Percentiles rank a stretch among this genome's conserved stretches.
Evolutionary conservation across 2,797 vertebrate species (phyloP).

Genomic region (Trichosurus vulpecula): DNA sequence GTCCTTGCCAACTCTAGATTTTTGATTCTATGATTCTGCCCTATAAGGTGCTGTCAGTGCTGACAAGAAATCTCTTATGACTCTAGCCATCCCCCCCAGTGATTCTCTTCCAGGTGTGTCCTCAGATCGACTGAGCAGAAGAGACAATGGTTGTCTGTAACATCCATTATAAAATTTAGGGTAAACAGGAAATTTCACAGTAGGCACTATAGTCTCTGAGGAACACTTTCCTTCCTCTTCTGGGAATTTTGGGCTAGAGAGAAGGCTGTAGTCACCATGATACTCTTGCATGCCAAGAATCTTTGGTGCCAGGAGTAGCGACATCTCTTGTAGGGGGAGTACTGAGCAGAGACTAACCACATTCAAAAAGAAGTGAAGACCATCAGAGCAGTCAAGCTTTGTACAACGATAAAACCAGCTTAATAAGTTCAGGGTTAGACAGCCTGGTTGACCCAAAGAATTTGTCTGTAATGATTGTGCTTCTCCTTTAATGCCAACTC

Average conservation of each 20-base stretch:
- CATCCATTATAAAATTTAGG: neutral
- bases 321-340: neutral
- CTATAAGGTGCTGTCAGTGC: neutral
- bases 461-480: neutral
- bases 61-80: neutral
- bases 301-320: neutral
- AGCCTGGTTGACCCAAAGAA: neutral
- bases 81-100: neutral
- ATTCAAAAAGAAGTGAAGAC: accelerated
- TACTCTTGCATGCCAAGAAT: neutral
- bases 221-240: neutral
- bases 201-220: neutral
- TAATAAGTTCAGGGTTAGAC: neutral
- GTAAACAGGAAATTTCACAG: neutral
- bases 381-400: neutral
- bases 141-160: neutral
- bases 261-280: neutral
- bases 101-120: neutral
- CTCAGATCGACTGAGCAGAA: neutral
- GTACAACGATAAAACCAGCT: neutral
- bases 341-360: accelerated
- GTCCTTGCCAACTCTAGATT: neutral
- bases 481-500: neutral
- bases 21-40: neutral
- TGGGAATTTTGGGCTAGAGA: neutral